A percentile compares a stretch with the other conserved stretches of the same genome.
These are phyloP conservation scores for Pseudotriccus pelzelni DNA, from an alignment of 2,797 vertebrate genomes.

Conservation along the genomic window DNA sequence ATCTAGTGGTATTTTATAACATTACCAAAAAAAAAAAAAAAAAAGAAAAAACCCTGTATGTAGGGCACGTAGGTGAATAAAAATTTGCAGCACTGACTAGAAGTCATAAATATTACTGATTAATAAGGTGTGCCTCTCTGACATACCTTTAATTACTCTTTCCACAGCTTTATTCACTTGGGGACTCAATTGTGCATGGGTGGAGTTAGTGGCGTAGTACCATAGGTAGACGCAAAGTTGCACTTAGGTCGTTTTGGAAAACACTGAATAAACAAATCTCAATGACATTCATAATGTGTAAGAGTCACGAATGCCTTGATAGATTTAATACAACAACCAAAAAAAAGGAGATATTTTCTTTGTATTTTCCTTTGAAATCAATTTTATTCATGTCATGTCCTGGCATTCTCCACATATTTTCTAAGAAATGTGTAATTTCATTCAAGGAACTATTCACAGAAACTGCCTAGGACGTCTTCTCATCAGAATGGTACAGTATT, in stretches of 20 bases:
- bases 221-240: not conserved
- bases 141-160: not conserved
- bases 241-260: not conserved
- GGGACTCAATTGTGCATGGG: not conserved
- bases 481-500: not conserved
- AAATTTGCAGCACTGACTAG: conserved; percentile 13
- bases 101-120: conserved; percentile 11
- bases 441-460: not conserved
- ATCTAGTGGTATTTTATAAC: not conserved
- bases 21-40: not conserved
- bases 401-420: not conserved
- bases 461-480: not conserved
- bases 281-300: not conserved
- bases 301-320: not conserved
- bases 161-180: not conserved
- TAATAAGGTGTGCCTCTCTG: not conserved
- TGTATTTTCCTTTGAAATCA: not conserved
- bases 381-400: not conserved
- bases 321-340: not conserved
- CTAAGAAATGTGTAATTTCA: not conserved
- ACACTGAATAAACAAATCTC: not conserved
- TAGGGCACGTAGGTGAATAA: not conserved
- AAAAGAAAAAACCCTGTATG: not conserved
- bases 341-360: not conserved
- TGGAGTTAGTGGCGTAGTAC: not conserved